Base-by-base conservation (phyloP, 30 jellyfish, hydroid and myxozoan genomes). In the Aurelia sp. region DNA sequence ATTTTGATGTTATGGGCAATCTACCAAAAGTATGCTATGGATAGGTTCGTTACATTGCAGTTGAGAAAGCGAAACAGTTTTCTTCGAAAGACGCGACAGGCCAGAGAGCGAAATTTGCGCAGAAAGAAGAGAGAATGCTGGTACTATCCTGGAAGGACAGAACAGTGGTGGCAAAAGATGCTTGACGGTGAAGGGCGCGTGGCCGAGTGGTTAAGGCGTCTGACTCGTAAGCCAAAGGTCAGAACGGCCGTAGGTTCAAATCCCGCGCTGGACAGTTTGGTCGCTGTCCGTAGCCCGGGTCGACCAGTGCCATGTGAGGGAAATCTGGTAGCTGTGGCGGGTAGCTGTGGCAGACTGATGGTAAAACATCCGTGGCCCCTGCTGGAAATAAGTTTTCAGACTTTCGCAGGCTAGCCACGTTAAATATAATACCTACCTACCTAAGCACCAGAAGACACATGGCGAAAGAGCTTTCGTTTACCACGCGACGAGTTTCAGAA, bases 101-200 rank as follows among this genome's bases (percentile, higher is more conserved):
- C 91, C 52, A 67, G 68, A 84, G 85, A 53, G 67, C 53, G 91
- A 69, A 75, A 77, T 69, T 74, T 87, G 83, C 59, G 44, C 35
- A 65, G 86, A 84, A 76, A 71, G 76, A 87, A 87, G 74, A 76
- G 87, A 80, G 59, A 69, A 50, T 47, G 78, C 75, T 87, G 90
- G 91, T 53, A 40, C 13, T 16, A 65, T 4, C 19, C 73, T 38
- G 96, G 78, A 18, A 57, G 82, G 13, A 88, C 84, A 15, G 92
- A 88, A 18, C 78, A 79, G 84, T 71, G 92, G 89, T 80, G 92
- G 92, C 22, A 33, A 18, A 78, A 88, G 52, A 79, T 88, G 89
- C 52, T 64, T 33, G 69, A 57, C 5, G 85, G 84, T 13, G 60
- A 33, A n/a, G n/a, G n/a, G n/a, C n/a, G n/a, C n/a, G n/a, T n/a